Base-by-base conservation (phyloP, 2,113 vertebrate species). In the Gallinago undulata region DNA sequence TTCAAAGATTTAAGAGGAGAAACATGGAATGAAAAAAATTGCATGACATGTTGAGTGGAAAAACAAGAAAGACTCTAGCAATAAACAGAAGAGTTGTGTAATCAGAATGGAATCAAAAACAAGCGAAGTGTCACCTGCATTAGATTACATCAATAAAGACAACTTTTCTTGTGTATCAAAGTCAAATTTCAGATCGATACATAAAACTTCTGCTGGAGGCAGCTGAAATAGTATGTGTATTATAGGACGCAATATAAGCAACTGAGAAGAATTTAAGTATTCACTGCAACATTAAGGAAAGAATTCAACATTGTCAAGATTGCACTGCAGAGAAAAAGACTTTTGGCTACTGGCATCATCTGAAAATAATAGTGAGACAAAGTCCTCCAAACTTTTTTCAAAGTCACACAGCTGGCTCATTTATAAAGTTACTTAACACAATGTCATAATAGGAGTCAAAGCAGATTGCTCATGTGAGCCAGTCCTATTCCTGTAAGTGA, bases 1-100 rank as follows among this genome's bases (percentile, higher is more conserved):
- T 94, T 91, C 60, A 33, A 95, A 80, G 55, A 56, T 70, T 56
- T 82, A 83, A 68, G 94, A 94, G 88, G 83, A 96, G 77, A 95
- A 88, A 97, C 89, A 66, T 63, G 62, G 91, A 90, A 69, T 76
- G 94, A 83, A 96, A 92, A 96, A 55, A 70, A 89, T 24, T 30
- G 75, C 82, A 10, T 64, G 91, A 59, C 10, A n/a, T 6, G 81
- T 93, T 72, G 87, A 9, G 50, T 56, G 66, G 90, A 57, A 96
- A 90, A 88, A 82, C 68, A 31, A 86, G 89, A 82, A 37, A 91
- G 94, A 17, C 67, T 33, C 55, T 33, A 47, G 93, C 84, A n/a
- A 91, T 94, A 75, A 77, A 87, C 25, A 60, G 78, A 85, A 60
- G 43, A 80, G 80, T 70, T 77, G 80, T 48, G 9, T 24, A 41